A percentile compares a stretch with the other conserved stretches of the same genome.
Conservation (phyloP, 2,797 vertebrate species). For the Hipposideros larvatus region DNA sequence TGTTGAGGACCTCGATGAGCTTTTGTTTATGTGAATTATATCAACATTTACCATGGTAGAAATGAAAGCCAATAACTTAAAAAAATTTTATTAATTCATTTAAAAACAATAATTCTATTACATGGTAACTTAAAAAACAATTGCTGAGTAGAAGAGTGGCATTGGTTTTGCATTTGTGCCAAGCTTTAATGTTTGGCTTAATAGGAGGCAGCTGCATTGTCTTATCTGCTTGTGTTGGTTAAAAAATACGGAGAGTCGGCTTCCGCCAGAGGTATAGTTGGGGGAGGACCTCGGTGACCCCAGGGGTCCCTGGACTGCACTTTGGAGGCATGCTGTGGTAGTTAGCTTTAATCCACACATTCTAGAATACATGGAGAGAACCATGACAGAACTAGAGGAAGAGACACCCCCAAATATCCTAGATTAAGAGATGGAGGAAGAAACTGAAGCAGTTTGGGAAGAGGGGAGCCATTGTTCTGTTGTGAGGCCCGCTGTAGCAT, state of each 20-base stretch:
- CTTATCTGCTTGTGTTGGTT: rapidly evolving
- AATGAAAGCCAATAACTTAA: not conserved
- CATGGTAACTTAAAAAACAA: not conserved
- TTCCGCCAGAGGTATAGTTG: not conserved
- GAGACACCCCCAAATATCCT: rapidly evolving
- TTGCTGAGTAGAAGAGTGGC: no score
- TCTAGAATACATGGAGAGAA: not conserved
- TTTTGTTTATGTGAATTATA: not conserved
- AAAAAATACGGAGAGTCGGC: rapidly evolving
- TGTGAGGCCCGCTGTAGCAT: rapidly evolving
- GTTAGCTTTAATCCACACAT: not conserved
- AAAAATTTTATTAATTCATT: not conserved
- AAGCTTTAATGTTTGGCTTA: not conserved
- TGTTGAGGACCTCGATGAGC: not conserved
- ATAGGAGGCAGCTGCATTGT: not conserved
- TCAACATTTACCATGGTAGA: not conserved
- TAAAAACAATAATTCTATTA: not conserved
- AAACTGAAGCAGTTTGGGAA: not conserved
- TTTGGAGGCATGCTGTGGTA: not conserved
- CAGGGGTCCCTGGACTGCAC: not conserved
- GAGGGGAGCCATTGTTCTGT: no score
- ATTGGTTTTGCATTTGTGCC: not conserved
- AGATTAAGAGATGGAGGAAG: not conserved
- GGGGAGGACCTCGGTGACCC: rapidly evolving
- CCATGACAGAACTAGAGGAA: not conserved